Evolutionary conservation across 2,113 vertebrate genomes (phyloP).

Genomic region (Phocoena sinus): DNA sequence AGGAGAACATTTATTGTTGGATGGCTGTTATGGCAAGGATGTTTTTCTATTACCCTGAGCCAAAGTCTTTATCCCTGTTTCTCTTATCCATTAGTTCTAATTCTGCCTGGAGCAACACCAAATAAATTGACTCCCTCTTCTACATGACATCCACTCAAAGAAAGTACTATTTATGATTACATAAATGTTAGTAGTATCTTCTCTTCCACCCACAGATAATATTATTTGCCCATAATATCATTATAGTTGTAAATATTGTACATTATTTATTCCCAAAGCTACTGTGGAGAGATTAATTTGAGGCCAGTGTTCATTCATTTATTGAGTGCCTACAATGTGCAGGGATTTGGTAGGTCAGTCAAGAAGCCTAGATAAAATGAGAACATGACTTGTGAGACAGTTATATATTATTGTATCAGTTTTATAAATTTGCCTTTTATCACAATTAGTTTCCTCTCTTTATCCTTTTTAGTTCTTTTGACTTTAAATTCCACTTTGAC

Average conservation of each 20-base stretch:
- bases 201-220: background rate
- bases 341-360: background rate
- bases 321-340: background rate
- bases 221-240: background rate
- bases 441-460: background rate
- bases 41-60: background rate
- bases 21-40: background rate
- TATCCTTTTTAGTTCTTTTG: background rate
- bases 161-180: conserved; percentile 7
- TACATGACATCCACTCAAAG: background rate
- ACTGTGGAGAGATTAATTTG: background rate
- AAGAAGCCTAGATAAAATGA: background rate
- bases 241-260: conserved; percentile 14
- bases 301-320: background rate
- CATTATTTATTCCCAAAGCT: background rate
- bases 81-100: background rate
- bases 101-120: background rate
- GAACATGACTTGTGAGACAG: background rate
- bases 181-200: conserved; percentile 9
- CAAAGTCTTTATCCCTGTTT: background rate
- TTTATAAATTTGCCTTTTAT: background rate
- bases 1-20: background rate
- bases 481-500: conserved; percentile 13
- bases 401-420: background rate
- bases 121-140: conserved; percentile 31